A percentile compares a stretch with the other conserved stretches of the same genome.
Evolutionary conservation across 2,888 invertebrate genomes (phyloP).

Genomic region (Tryphoninae sp.): DNA sequence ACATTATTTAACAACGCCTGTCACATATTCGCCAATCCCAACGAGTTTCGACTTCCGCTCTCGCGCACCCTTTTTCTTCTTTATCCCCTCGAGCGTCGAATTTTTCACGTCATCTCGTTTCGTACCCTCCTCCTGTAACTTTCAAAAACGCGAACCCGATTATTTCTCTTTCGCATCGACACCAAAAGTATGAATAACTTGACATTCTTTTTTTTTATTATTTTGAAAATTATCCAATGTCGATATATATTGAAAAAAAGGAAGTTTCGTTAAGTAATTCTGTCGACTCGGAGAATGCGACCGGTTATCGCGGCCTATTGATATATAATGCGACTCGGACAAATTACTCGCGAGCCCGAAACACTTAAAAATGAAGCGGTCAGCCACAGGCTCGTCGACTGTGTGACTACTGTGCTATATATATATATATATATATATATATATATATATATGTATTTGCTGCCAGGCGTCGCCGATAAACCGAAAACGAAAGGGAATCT

Average conservation of each 20-base stretch:
- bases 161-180: constrained; percentile 10
- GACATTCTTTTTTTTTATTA: background rate
- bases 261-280: constrained; percentile 34
- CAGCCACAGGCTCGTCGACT: constrained; percentile 17
- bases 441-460: constrained; percentile 10
- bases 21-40: background rate
- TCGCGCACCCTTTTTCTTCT: constrained; percentile 10
- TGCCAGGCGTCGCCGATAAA: constrained; percentile 57
- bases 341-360: constrained; percentile 37
- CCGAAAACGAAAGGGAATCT: constrained; percentile 47
- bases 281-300: constrained; percentile 44
- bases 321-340: constrained; percentile 30
- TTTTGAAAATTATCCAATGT: background rate
- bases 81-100: background rate
- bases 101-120: constrained; percentile 10
- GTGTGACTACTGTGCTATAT: constrained; percentile 20
- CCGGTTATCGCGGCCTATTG: constrained; percentile 13
- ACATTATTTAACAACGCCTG: constrained; percentile 1
- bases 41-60: constrained; percentile 35
- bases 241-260: constrained; percentile 8
- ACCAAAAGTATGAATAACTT: background rate
- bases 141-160: background rate
- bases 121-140: background rate
- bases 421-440: constrained; percentile 3
- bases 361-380: constrained; percentile 53